Conservation (phyloP, 1,140 invertebrate species). For the Muscidifurax raptorellus region DNA sequence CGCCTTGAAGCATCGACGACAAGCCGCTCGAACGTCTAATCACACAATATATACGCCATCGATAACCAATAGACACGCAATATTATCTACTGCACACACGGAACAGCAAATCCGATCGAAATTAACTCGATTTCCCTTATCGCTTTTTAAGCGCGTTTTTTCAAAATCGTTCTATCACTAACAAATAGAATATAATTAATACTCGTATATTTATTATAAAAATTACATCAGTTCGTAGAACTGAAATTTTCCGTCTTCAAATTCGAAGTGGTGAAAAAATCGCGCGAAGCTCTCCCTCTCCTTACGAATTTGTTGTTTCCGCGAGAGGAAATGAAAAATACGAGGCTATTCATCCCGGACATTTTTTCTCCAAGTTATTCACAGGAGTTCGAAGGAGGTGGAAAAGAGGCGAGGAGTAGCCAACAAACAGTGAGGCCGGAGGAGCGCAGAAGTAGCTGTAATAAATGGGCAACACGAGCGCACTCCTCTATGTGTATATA, state of each 20-base stretch:
- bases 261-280: background rate
- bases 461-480: background rate
- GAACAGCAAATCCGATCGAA: background rate
- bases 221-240: no score
- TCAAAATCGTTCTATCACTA: no score
- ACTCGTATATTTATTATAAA: no score
- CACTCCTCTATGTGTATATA: background rate
- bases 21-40: constrained; percentile 4
- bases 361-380: background rate
- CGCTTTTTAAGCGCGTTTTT: no score
- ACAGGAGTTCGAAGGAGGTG: background rate
- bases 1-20: background rate
- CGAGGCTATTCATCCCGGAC: background rate
- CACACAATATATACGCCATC: constrained; percentile 12
- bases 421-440: background rate
- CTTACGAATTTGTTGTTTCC: background rate
- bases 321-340: background rate
- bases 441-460: background rate
- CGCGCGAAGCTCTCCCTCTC: no score
- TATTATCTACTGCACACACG: background rate
- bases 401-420: background rate
- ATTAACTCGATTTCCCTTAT: background rate
- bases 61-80: background rate
- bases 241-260: no score
- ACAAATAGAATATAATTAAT: no score